Percentiles rank a stretch among this genome's conserved stretches.
Conservation (phyloP, 2,113 vertebrate species). For the Mustela lutreola region DNA sequence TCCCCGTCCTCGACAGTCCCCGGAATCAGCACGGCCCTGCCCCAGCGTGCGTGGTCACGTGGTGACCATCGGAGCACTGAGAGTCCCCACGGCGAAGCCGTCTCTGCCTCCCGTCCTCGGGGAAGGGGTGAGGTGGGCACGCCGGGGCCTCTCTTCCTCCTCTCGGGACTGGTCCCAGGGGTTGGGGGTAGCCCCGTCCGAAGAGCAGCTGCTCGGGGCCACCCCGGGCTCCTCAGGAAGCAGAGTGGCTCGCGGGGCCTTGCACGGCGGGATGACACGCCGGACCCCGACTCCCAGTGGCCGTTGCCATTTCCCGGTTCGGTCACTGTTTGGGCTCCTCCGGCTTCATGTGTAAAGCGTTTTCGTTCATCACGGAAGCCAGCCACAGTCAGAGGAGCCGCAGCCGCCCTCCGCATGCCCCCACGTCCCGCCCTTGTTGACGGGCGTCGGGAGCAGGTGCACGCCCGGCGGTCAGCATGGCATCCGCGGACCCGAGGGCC, state of each 20-base stretch:
- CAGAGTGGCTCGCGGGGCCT: neutral
- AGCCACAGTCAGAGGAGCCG: neutral
- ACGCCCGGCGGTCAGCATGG: neutral
- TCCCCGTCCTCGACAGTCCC: neutral
- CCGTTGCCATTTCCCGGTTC: conserved; percentile 28
- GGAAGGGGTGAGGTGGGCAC: neutral
- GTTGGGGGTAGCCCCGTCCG: neutral
- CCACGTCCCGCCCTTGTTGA: conserved; percentile 10
- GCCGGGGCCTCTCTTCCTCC: neutral
- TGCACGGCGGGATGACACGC: neutral
- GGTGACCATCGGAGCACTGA: neutral
- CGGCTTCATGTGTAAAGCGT: neutral
- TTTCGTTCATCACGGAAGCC: conserved; percentile 47
- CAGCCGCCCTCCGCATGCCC: neutral
- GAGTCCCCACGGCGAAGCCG: neutral
- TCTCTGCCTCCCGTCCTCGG: neutral
- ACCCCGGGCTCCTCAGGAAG: neutral
- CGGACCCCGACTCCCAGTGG: neutral
- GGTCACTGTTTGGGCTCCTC: conserved; percentile 41
- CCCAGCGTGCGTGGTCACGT: neutral
- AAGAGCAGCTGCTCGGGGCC: neutral
- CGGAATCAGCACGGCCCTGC: neutral
- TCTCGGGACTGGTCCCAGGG: neutral
- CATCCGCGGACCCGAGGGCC: rapidly evolving
- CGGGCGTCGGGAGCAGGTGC: neutral